These are phyloP conservation scores for Ibidorhyncha struthersii DNA, from an alignment of 2,113 vertebrate species.

Conservation along the genomic window DNA sequence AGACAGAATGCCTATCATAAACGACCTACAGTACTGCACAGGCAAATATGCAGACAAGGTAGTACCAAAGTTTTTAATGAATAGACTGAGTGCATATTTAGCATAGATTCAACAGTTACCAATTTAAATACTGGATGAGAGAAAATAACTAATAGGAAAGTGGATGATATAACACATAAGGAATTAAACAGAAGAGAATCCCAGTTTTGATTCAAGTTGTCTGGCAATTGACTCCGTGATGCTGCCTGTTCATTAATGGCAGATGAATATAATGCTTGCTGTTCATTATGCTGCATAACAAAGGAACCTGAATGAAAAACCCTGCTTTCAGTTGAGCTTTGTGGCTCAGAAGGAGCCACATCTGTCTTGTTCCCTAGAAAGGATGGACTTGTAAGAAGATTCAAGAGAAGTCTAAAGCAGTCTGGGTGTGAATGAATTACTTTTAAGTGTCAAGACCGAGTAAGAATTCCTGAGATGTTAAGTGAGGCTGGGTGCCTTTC, in stretches of 20 bases:
- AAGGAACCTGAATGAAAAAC: background rate
- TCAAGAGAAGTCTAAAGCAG: background rate
- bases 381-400: background rate
- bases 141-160: background rate
- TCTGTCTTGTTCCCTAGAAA: background rate
- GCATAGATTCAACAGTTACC: background rate
- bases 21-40: background rate
- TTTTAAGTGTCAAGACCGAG: background rate
- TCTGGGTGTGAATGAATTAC: background rate
- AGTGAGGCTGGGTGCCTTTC: background rate
- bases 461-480: background rate
- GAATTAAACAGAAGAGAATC: background rate
- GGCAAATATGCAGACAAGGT: background rate
- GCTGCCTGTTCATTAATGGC: background rate
- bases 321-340: background rate
- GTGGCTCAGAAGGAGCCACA: background rate
- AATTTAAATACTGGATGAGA: background rate
- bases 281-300: background rate
- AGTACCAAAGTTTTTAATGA: background rate
- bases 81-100: background rate
- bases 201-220: background rate
- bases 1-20: background rate
- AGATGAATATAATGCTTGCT: rapidly evolving
- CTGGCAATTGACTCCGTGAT: background rate
- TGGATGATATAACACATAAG: background rate